phyloP scores from a whole-genome alignment of 2,797 vertebrate species.

The Falco biarmicus region DNA sequence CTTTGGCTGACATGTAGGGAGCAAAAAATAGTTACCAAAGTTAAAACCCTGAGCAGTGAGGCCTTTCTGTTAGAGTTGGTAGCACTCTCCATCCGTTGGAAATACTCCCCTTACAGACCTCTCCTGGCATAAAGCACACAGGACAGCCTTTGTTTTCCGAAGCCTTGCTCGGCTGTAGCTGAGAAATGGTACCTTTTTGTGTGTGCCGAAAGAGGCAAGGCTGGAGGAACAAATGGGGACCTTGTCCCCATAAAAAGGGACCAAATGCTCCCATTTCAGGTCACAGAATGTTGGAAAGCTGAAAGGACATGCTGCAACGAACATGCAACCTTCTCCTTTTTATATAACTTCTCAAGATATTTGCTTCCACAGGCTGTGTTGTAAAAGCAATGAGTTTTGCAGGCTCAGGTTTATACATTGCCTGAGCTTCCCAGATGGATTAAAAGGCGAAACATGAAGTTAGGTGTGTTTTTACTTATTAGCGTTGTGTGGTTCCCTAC shows the following conservation, averaged over 20 bases:
- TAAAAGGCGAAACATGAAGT: background rate
- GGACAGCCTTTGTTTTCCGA: background rate
- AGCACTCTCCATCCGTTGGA: background rate
- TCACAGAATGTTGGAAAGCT: background rate
- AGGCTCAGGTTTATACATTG: background rate
- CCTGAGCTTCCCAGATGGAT: slow-evolving; percentile 30
- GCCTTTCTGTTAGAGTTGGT: background rate
- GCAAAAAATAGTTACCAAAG: background rate
- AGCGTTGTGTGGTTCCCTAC: background rate
- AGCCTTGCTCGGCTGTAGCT: background rate
- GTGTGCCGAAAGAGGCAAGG: background rate
- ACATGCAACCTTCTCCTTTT: background rate
- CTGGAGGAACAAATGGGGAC: background rate
- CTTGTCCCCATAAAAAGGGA: background rate
- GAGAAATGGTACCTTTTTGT: background rate
- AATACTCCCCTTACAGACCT: background rate
- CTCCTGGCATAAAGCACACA: background rate
- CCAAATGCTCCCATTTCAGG: background rate
- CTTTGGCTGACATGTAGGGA: background rate
- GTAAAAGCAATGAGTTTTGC: slow-evolving; percentile 33
- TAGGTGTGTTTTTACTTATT: background rate
- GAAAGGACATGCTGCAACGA: background rate
- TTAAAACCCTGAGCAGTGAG: background rate
- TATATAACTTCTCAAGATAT: background rate
- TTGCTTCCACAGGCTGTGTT: background rate